A percentile compares a stretch with the other conserved stretches of the same genome.
phyloP scores from a whole-genome alignment of 2,113 vertebrate genomes.

The Poeciliopsis retropinna region DNA sequence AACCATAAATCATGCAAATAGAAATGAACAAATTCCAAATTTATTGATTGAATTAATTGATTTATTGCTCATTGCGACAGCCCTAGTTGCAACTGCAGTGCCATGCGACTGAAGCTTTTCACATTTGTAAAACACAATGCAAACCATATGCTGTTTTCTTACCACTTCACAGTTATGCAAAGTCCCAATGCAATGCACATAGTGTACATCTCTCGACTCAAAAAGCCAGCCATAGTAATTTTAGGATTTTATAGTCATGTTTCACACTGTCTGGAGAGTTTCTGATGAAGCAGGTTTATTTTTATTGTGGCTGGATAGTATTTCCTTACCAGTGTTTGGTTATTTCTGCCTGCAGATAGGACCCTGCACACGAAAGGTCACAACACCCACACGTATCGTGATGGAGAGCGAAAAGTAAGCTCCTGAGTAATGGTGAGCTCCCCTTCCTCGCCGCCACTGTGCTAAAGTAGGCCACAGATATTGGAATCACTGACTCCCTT shows the following conservation, averaged over 20 bases:
- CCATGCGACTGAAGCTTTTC: no score
- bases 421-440: slow-evolving; percentile 33
- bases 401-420: slow-evolving; percentile 36
- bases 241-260: not conserved
- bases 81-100: no score
- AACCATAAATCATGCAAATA: no score
- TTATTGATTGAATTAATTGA: no score
- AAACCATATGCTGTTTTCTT: no score
- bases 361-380: slow-evolving; percentile 7
- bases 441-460: slow-evolving; percentile 11
- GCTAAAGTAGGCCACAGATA: slow-evolving; percentile 60
- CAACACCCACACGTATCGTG: slow-evolving; percentile 13
- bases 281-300: not conserved
- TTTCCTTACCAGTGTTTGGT: not conserved
- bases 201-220: not conserved
- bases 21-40: no score
- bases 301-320: not conserved
- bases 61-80: no score
- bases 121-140: no score
- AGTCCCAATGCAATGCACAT: not conserved
- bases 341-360: slow-evolving; percentile 6
- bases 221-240: not conserved
- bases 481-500: slow-evolving; percentile 52
- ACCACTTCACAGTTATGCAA: not conserved
- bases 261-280: not conserved